A percentile compares a stretch with the other conserved stretches of the same genome.
Conservation (phyloP, 2,888 invertebrate species). For the Lasioglossum pauxillum region DNA sequence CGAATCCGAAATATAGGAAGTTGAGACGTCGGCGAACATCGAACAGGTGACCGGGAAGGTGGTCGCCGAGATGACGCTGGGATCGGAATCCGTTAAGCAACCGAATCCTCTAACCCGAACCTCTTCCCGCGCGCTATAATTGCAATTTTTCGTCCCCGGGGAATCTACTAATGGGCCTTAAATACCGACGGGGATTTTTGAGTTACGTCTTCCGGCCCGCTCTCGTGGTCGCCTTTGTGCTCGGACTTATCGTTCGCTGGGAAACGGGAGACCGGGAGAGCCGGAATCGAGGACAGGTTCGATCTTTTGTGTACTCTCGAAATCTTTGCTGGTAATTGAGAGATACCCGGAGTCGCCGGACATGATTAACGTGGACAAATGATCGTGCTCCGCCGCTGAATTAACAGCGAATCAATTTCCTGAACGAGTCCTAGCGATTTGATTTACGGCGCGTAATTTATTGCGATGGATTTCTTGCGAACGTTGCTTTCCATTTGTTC, state of each 20-base stretch:
- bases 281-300: background rate
- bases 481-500: background rate
- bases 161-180: background rate
- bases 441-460: constrained; percentile 1
- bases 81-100: background rate
- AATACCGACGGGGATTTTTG: background rate
- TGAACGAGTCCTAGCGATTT: background rate
- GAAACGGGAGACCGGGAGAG: background rate
- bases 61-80: constrained; percentile 21
- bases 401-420: background rate
- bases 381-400: background rate
- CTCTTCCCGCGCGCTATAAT: constrained; percentile 10
- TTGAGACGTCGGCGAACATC: constrained; percentile 25
- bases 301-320: background rate
- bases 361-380: constrained; percentile 1
- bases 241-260: background rate
- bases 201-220: background rate
- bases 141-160: constrained; percentile 2
- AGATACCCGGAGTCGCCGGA: background rate
- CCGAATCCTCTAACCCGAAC: background rate
- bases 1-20: constrained; percentile 56
- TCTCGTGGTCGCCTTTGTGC: background rate
- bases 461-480: background rate
- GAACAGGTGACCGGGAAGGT: constrained; percentile 44
- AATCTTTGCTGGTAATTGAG: background rate